Percentiles rank a stretch among this genome's conserved stretches.
Evolutionary conservation across 2,113 vertebrate species (phyloP).

Genomic region (Xiphophorus maculatus): DNA sequence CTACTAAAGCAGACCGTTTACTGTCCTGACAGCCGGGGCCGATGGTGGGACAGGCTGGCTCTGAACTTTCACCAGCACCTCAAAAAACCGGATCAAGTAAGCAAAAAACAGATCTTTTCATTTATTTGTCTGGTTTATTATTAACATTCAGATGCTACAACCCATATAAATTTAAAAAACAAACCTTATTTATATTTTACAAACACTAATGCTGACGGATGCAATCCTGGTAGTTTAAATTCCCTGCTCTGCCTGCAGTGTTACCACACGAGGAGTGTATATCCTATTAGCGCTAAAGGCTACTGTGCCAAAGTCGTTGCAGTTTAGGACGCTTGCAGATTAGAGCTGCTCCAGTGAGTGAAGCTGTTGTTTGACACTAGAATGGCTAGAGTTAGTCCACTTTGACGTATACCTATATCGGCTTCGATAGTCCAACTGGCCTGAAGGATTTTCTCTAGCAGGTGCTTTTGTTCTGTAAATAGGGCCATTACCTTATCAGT

Average conservation of each 20-base stretch:
- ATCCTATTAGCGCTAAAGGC: neutral
- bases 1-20: slow-evolving; percentile 87
- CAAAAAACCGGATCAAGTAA: slow-evolving; percentile 84
- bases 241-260: neutral
- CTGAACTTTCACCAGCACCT: slow-evolving; percentile 96
- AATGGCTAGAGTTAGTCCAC: too few relatives aligned
- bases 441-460: too few relatives aligned
- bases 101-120: slow-evolving; percentile 1
- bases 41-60: slow-evolving; percentile 96
- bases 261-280: neutral
- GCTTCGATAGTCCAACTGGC: too few relatives aligned
- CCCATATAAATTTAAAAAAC: neutral
- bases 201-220: neutral
- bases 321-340: neutral
- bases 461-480: too few relatives aligned
- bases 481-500: too few relatives aligned
- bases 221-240: neutral
- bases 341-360: neutral
- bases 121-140: neutral
- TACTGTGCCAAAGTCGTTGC: neutral
- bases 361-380: too few relatives aligned
- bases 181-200: too few relatives aligned
- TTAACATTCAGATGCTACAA: neutral
- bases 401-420: too few relatives aligned
- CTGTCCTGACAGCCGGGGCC: slow-evolving; percentile 90